phyloP scores from a whole-genome alignment of 1,140 invertebrate species.

The Zaprionus kolodkinae region DNA sequence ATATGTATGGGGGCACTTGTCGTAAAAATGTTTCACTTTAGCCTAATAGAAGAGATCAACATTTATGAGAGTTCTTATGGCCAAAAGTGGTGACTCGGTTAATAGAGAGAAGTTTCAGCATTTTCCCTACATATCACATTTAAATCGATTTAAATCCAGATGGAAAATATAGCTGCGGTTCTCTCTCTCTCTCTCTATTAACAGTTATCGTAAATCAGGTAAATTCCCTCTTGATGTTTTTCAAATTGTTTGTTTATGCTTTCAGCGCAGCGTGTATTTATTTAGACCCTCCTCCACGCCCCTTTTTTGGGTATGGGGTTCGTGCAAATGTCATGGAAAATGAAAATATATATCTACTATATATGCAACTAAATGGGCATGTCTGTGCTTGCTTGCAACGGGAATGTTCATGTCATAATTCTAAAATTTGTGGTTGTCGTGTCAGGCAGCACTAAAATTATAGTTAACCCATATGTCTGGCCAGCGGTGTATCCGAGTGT shows the following conservation, averaged over 20 bases:
- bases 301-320: neutral
- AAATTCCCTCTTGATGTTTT: neutral
- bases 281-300: neutral
- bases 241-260: constrained; percentile 12
- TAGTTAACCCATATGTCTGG: constrained; percentile 28
- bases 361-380: constrained; percentile 45
- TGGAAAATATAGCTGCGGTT: neutral
- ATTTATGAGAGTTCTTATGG: neutral
- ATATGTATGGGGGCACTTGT: too few relatives aligned
- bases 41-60: neutral
- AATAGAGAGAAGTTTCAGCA: too few relatives aligned
- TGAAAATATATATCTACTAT: constrained; percentile 37
- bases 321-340: constrained; percentile 45
- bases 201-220: neutral
- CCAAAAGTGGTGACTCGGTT: too few relatives aligned
- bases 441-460: constrained; percentile 56
- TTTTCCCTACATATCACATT: too few relatives aligned
- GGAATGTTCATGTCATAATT: constrained; percentile 69
- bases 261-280: constrained; percentile 15
- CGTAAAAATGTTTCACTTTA: neutral
- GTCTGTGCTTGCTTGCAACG: constrained; percentile 37
- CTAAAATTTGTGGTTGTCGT: constrained; percentile 71
- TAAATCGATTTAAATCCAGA: neutral
- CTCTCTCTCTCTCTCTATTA: neutral
- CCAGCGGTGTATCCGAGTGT: neutral